Percentiles rank a stretch among this genome's conserved stretches.
Evolutionary conservation across 2,888 invertebrate species (phyloP).

Genomic region (Folsomia candida): DNA sequence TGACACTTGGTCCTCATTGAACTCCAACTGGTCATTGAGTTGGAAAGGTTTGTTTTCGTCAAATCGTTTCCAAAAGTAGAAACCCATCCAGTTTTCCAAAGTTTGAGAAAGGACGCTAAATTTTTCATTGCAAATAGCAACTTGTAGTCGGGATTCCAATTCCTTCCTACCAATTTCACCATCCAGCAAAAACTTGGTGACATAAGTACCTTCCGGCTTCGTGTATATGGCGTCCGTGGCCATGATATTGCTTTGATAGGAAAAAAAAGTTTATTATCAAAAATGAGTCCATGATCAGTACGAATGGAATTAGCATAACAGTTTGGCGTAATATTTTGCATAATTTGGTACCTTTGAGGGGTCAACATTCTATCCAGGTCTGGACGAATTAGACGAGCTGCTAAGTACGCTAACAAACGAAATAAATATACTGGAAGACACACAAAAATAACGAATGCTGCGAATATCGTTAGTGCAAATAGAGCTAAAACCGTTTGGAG

Average conservation of each 20-base stretch:
- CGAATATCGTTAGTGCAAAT: not conserved
- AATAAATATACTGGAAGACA: not conserved
- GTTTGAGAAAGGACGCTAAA: not conserved
- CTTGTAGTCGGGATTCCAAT: not conserved
- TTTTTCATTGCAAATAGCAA: not conserved
- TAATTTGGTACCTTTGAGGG: too few species aligned
- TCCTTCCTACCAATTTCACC: not conserved
- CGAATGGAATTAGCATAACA: too few species aligned
- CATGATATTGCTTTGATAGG: not conserved
- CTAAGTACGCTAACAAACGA: not conserved
- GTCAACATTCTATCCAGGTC: slow-evolving; percentile 1
- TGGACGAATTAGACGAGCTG: not conserved
- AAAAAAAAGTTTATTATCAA: too few species aligned
- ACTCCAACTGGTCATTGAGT: not conserved
- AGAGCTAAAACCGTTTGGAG: not conserved
- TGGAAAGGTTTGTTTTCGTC: not conserved
- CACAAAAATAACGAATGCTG: not conserved
- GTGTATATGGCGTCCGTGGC: not conserved
- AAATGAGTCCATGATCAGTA: too few species aligned
- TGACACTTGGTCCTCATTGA: not conserved
- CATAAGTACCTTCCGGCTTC: not conserved
- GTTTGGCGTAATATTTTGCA: too few species aligned
- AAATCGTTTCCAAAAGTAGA: not conserved
- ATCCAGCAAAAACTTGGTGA: not conserved
- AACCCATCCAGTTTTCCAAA: not conserved